Evolutionary conservation across 2,888 invertebrate species (phyloP), one percentile per base, ranked within the genome.

Genomic region (Tenthredo amoena): DNA sequence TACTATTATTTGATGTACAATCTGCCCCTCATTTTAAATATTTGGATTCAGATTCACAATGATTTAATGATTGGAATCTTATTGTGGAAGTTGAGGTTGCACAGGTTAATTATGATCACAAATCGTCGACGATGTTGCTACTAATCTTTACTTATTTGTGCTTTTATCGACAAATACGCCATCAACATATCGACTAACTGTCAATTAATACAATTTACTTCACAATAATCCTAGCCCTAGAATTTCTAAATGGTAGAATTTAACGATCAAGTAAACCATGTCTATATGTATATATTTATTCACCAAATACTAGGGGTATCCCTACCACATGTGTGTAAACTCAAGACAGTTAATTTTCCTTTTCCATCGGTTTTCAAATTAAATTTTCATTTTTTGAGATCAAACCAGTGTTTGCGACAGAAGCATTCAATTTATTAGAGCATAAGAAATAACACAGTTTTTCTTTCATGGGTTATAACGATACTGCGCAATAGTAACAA

Each of bases 381-480:
- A 68, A 40, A 83, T 47, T 71, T 40, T 83, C 34, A 43, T 34
- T 68, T 68, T 83, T 34, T 68, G 68, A 83, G 65, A 83, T 83
- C 83, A 83, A 83, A 83, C 68, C 31, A 83, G 68, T 43, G 68
- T 83, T 83, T 71, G 47, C 50, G 68, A 83, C 71, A 83, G 83
- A 83, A 71, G 83, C 83, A 83, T 71, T 71, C 26, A 58, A 83
- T 71, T 83, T 83, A 83, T 83, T 68, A 50, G 47, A 83, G 81
- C 81, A 83, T 47, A 71, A 62, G 26, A 43, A 65, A 47, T 47
- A 65, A 83, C 71, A 83, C 50, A 83, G 68, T 71, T 50, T 9
- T 68, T 71, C 6, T 68, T 26, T 68, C 37, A 40, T 65, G 26
- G 43, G 26, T 43, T 31, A 50, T 21, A 65, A 62, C 40, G 65